A percentile compares a stretch with the other conserved stretches of the same genome.
These are phyloP conservation scores for Saccostrea echinata DNA, from an alignment of 1,140 invertebrate genomes.

Conservation along the genomic window DNA sequence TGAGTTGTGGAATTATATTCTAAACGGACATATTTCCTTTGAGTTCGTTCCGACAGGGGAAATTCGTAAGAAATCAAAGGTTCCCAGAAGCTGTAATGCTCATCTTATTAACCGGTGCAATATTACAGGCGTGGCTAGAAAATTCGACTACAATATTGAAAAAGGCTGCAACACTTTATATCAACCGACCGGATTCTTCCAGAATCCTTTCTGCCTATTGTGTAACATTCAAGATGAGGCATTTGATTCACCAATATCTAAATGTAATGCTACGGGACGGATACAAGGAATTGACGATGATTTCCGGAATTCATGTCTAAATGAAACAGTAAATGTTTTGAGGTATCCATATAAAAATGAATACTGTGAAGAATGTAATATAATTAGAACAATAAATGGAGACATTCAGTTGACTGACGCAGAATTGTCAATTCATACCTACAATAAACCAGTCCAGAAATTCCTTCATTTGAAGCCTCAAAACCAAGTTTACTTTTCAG, in stretches of 20 bases:
- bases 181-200: not conserved
- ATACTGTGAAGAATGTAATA: slow-evolving; percentile 9
- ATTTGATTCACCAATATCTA: not conserved
- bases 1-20: not conserved
- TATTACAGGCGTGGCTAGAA: not conserved
- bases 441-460: not conserved
- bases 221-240: not conserved
- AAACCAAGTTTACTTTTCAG: not conserved
- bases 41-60: not conserved
- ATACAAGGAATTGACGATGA: not conserved
- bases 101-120: not conserved
- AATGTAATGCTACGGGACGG: not conserved
- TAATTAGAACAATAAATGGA: not conserved
- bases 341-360: not conserved
- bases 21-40: not conserved
- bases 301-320: not conserved
- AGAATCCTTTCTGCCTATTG: slow-evolving; percentile 2
- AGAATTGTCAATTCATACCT: not conserved
- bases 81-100: not conserved
- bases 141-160: not conserved
- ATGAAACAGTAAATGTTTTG: not conserved
- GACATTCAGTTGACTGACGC: not conserved
- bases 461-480: not conserved
- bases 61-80: not conserved
- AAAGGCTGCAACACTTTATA: not conserved